phyloP scores from a whole-genome alignment of 2,888 invertebrate genomes.

The Ormyrus labotus region DNA sequence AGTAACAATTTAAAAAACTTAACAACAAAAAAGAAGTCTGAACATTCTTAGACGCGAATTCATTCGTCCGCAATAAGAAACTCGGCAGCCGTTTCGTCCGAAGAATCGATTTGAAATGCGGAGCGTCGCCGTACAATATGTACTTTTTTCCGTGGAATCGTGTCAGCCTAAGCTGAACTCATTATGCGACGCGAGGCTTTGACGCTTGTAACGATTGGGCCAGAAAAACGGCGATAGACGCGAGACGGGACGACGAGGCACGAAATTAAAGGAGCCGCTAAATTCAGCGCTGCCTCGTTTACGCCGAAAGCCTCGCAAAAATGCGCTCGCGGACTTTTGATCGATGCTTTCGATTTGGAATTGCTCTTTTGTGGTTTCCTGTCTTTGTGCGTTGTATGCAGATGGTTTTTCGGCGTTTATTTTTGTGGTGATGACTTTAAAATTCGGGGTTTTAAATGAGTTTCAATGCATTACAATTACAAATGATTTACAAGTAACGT shows the following conservation, averaged over 20 bases:
- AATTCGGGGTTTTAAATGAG: no score
- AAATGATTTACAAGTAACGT: no score
- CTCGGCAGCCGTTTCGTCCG: constrained; percentile 4
- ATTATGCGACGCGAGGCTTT: constrained; percentile 45
- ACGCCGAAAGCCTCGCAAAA: not conserved
- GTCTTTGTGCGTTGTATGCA: no score
- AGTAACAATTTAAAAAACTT: constrained; percentile 5
- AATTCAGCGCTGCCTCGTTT: constrained; percentile 8
- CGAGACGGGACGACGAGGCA: not conserved
- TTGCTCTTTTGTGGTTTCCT: not conserved
- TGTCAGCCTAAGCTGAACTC: constrained; percentile 48
- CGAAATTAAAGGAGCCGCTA: constrained; percentile 16
- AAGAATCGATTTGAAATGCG: constrained; percentile 55
- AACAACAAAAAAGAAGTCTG: constrained; percentile 1
- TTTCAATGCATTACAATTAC: no score
- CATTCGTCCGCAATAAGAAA: constrained; percentile 36
- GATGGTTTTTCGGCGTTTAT: no score
- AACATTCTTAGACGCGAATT: constrained; percentile 35
- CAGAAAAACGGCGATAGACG: constrained; percentile 23
- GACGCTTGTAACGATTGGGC: constrained; percentile 29
- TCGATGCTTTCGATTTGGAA: not conserved
- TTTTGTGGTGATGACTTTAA: no score
- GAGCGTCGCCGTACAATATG: not conserved
- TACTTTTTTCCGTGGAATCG: constrained; percentile 46
- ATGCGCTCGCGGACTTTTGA: not conserved